Base-by-base conservation (phyloP, 2,113 vertebrate genomes). In the Cryptoleucopteryx plumbea region DNA sequence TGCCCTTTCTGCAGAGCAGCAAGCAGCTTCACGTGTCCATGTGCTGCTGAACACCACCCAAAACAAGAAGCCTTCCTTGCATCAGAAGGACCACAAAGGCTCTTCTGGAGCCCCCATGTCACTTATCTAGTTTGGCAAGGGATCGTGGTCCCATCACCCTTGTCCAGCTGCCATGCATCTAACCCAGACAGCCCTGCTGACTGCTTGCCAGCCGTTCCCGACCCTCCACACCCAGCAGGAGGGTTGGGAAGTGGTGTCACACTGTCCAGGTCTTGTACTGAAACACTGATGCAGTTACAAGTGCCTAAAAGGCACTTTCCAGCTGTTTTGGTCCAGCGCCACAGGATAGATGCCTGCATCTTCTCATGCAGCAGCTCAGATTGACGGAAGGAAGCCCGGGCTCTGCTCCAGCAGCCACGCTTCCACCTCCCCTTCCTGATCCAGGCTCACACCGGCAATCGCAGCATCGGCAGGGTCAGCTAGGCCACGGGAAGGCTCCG, bases 381-480 rank as follows among this genome's bases (percentile, higher is more conserved):
- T 22, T 0, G 26, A 91, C 4, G 38, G 96, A 95, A 92, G 82
- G 92, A 96, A 96, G 68, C 52, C 55, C 0, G 3, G 85, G 81
- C 82, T 93, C n/a, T 63, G 90, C 75, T 96, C 92, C 96, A 95
- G 82, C 67, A 26, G 36, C 67, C 62, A 27, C 0, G 0, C 25
- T 80, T 83, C 74, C 63, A 95, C 85, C 74, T 96, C 72, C 82
- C 47, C 15, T 86, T 94, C 92, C 86, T 59, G 26, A 74, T 40
- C 45, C 3, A 4, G 78, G 55, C 77, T 95, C 42, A 65, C 32
- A 77, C 22, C 31, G n/a, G 47, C 3, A 1, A 58, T 12, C 0
- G 4, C 71, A 73, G 67, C 79, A 73, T 29, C 5, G 7, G 31
- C 3, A 5, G 5, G 8, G 36, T 63, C 66, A 75, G 52, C 27